Evolutionary conservation across 2,888 invertebrate genomes (phyloP), one percentile per base, ranked within the genome.

Genomic region (Rhingia campestris): DNA sequence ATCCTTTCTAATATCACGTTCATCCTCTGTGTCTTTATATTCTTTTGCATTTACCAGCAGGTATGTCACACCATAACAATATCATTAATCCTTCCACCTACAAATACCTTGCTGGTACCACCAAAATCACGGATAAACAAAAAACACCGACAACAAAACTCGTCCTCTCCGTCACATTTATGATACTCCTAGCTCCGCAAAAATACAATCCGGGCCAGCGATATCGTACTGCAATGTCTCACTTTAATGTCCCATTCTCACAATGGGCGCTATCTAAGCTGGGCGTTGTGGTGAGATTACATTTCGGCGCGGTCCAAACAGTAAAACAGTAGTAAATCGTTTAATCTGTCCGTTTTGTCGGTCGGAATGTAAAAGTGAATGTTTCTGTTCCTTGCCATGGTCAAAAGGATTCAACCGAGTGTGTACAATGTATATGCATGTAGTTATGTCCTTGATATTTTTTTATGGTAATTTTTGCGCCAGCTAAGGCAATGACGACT

Each of bases 301-400:
- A 70, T 81, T 72, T 43, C 54, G 70, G 49, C 67, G 69, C 67
- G 69, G 73, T 73, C 66, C 64, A 70, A 64, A 82, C 58, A 84
- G 84, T 84, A 74, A 84, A 80, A 79, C 74, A 74, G 84, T 70
- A 84, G 69, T 84, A 74, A 84, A 84, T 84, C 80, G 84, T 74
- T 82, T 77, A 77, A 82, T 82, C 79, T 79, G 66, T 72, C 77
- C 51, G 72, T 81, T 82, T 79, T 77, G 82, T 73, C 32, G 73
- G 39, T 49, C 45, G 58, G 43, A 73, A 61, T 73, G 72, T 79
- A 41, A 67, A 70, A 43, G 66, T 32, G 64, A 81, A 76, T 70
- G 43, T 61, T 54, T 43, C 53, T 61, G 53, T 67, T 58, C 56
- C 33, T 39, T 64, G 63, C 51, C 32, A 58, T 56, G 56, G 54